phyloP scores from a whole-genome alignment of 2,797 vertebrate genomes.

The Chrysocyon brachyurus region DNA sequence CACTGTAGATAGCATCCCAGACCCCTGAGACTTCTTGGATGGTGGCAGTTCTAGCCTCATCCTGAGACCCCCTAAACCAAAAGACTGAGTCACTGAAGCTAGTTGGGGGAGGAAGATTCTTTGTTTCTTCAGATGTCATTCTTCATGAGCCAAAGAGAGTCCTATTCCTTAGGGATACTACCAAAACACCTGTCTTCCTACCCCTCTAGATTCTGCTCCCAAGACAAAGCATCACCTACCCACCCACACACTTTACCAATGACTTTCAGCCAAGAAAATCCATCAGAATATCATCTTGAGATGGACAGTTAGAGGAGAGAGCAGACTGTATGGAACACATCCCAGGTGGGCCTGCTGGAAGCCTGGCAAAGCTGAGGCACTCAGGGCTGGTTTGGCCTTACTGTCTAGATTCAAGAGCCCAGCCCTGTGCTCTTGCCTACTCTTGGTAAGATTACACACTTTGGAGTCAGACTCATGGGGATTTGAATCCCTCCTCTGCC shows the following conservation, averaged over 20 bases:
- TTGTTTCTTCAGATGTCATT: slow-evolving; percentile 3
- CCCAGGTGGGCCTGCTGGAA: background rate
- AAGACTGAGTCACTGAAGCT: background rate
- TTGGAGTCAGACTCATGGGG: background rate
- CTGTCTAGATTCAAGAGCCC: background rate
- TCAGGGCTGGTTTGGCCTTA: background rate
- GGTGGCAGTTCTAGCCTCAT: slow-evolving; percentile 23
- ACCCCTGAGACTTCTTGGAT: background rate
- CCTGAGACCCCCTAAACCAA: background rate
- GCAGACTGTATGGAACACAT: background rate
- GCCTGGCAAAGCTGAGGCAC: background rate
- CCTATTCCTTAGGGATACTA: slow-evolving; percentile 36
- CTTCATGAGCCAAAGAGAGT: slow-evolving; percentile 31
- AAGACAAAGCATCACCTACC: background rate
- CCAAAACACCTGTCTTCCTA: background rate
- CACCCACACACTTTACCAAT: background rate
- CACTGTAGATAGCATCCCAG: background rate
- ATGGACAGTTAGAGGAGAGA: background rate
- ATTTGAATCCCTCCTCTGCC: slow-evolving; percentile 42
- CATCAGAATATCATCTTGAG: background rate
- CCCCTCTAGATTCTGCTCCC: background rate
- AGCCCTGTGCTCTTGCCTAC: background rate
- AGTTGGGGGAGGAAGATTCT: background rate
- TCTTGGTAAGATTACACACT: background rate
- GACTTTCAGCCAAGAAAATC: background rate